phyloP scores from a whole-genome alignment of 1,140 invertebrate species.

The Chrysomallon squamiferum region DNA sequence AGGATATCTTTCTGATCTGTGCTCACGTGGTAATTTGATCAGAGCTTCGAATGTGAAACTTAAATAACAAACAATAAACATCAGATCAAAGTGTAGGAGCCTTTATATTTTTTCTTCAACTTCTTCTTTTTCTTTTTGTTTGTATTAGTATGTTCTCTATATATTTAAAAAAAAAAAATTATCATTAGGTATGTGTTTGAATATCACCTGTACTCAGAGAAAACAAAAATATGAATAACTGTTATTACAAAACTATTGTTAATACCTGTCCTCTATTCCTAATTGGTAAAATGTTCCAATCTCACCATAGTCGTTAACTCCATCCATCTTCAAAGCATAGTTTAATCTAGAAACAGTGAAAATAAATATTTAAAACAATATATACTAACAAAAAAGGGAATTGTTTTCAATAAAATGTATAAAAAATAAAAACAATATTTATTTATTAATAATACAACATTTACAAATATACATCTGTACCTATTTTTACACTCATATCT shows the following conservation, averaged over 20 bases:
- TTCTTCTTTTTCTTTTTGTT: too few species aligned
- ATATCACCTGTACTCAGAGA: neutral
- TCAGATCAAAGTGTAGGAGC: too few species aligned
- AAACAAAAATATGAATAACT: neutral
- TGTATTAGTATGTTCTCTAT: neutral
- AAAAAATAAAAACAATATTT: too few species aligned
- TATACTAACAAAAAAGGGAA: neutral
- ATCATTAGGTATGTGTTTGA: neutral
- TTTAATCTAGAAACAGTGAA: conserved; percentile 23
- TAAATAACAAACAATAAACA: conserved; percentile 20
- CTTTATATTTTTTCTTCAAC: too few species aligned
- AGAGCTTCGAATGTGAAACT: conserved; percentile 42
- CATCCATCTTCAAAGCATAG: conserved; percentile 33
- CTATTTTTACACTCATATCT: conserved; percentile 24
- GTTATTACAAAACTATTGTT: neutral
- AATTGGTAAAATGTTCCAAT: conserved; percentile 16
- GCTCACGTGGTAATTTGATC: conserved; percentile 22
- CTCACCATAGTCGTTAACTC: conserved; percentile 28
- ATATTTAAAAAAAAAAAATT: neutral
- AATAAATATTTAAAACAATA: too few species aligned
- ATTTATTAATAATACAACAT: too few species aligned
- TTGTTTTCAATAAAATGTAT: neutral
- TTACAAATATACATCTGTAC: too few species aligned
- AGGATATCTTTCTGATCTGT: conserved; percentile 17
- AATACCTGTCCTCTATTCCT: conserved; percentile 31